A percentile compares a stretch with the other conserved stretches of the same genome.
Conservation (phyloP, 2,888 invertebrate species). For the Lypha dubia region DNA sequence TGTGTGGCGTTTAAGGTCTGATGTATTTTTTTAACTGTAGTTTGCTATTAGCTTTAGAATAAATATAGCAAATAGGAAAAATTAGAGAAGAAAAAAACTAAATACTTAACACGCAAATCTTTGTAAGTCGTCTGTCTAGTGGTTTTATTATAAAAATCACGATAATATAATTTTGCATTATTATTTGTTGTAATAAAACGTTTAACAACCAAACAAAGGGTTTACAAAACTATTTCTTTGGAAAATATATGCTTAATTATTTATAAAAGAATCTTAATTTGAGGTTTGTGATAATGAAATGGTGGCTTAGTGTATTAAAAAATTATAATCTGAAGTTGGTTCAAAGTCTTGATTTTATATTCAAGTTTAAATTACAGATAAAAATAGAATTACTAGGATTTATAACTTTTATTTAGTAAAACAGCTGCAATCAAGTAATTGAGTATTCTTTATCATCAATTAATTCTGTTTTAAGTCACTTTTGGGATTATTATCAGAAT, state of each 20-base stretch:
- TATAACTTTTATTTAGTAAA: background rate
- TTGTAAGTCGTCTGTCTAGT: constrained; percentile 15
- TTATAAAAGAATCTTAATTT: constrained; percentile 27
- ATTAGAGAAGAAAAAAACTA: constrained; percentile 36
- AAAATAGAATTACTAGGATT: too few species aligned
- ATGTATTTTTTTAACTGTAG: constrained; percentile 58
- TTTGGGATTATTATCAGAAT: too few species aligned
- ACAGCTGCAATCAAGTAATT: too few species aligned
- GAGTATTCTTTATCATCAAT: too few species aligned
- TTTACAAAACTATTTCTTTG: constrained; percentile 4
- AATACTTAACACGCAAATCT: constrained; percentile 65
- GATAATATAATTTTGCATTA: constrained; percentile 7
- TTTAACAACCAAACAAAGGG: constrained; percentile 33
- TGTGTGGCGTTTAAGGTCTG: constrained; percentile 70
- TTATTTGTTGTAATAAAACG: constrained; percentile 38
- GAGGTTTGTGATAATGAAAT: background rate
- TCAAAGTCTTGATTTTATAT: background rate
- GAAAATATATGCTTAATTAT: constrained; percentile 21
- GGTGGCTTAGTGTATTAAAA: background rate
- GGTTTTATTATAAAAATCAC: constrained; percentile 26
- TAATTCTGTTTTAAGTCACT: too few species aligned
- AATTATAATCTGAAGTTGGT: background rate
- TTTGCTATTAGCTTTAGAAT: constrained; percentile 54
- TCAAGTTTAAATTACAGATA: background rate
- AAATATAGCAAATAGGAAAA: constrained; percentile 39